Evolutionary conservation across 2,888 invertebrate genomes (phyloP).

Genomic region (Phaonia tiefii): DNA sequence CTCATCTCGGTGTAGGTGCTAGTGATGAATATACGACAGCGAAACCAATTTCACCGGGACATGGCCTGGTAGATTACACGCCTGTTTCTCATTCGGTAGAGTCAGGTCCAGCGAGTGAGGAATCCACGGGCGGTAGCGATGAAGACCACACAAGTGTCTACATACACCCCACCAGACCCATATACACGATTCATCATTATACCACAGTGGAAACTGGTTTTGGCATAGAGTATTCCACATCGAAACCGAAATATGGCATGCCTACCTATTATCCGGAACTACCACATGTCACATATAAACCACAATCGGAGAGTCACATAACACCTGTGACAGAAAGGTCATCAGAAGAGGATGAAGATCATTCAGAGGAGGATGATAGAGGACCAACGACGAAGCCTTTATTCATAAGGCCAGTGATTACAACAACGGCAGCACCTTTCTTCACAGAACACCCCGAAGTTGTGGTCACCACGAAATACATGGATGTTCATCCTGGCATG

Average conservation of each 20-base stretch:
- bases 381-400: conserved; percentile 64
- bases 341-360: conserved; percentile 66
- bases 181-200: conserved; percentile 73
- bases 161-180: conserved; percentile 72
- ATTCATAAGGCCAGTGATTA: conserved; percentile 71
- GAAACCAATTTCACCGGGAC: conserved; percentile 69
- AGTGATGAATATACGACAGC: conserved; percentile 72
- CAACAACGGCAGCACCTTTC: conserved; percentile 79
- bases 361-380: conserved; percentile 56
- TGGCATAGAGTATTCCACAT: conserved; percentile 74
- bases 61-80: conserved; percentile 71
- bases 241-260: conserved; percentile 57
- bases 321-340: conserved; percentile 49
- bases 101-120: conserved; percentile 46
- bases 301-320: conserved; percentile 64
- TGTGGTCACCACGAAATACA: conserved; percentile 75
- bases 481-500: conserved; percentile 70
- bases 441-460: conserved; percentile 80
- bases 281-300: conserved; percentile 55
- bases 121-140: conserved; percentile 72
- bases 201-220: conserved; percentile 76
- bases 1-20: conserved; percentile 71
- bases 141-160: conserved; percentile 70
- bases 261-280: conserved; percentile 63
- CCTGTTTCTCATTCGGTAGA: conserved; percentile 63